phyloP scores from a whole-genome alignment of 2,113 vertebrate genomes.

The Pygathrix nemaeus region DNA sequence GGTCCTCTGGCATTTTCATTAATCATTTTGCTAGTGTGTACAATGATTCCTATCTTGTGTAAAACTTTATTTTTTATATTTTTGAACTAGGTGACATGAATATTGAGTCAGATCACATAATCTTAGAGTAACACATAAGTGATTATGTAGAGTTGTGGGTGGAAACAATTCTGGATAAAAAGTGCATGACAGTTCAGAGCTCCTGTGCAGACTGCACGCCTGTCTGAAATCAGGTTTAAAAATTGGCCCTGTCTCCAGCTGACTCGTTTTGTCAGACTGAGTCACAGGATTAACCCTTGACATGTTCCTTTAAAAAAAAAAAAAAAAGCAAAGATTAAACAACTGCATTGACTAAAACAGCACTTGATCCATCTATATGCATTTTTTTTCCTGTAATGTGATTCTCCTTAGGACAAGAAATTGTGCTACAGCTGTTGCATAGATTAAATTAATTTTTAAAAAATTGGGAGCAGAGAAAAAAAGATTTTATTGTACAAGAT shows the following conservation, averaged over 20 bases:
- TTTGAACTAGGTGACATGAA: neutral
- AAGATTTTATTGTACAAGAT: conserved; percentile 23
- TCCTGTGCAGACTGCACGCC: conserved; percentile 81
- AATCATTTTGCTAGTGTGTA: neutral
- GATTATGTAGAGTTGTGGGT: conserved; percentile 79
- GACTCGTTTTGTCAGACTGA: conserved; percentile 86
- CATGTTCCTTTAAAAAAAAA: conserved; percentile 77
- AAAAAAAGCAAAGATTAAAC: conserved; percentile 79
- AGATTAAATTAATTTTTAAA: conserved; percentile 74
- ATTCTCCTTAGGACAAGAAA: conserved; percentile 81
- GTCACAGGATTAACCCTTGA: conserved; percentile 88
- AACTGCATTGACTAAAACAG: conserved; percentile 80
- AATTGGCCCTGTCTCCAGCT: conserved; percentile 86
- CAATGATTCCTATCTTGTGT: neutral
- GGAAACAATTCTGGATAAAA: conserved; percentile 83
- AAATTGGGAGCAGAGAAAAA: conserved; percentile 52
- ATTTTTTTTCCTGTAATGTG: conserved; percentile 82
- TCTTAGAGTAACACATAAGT: conserved; percentile 78
- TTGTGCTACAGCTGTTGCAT: conserved; percentile 83
- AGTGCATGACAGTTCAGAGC: conserved; percentile 81
- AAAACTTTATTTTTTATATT: conserved; percentile 20
- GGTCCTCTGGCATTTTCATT: conserved; percentile 42
- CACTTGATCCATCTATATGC: conserved; percentile 76
- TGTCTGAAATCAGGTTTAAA: conserved; percentile 87
- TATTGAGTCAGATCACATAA: conserved; percentile 75